phyloP scores from a whole-genome alignment of 2,797 vertebrate genomes.

The Rhinophrynus dorsalis region DNA sequence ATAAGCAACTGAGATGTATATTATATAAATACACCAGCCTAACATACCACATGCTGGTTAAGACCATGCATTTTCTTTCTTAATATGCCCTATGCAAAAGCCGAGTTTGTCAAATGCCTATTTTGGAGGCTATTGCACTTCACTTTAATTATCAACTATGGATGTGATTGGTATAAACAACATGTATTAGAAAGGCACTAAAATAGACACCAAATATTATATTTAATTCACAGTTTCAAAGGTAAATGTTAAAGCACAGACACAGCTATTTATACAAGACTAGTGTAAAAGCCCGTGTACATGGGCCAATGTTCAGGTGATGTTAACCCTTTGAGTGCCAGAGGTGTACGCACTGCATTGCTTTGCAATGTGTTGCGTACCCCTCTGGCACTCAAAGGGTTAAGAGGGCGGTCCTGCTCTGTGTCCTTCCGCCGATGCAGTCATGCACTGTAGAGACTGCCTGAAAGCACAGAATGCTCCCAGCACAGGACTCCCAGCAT shows the following conservation, averaged over 20 bases:
- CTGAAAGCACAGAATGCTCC: too few relatives aligned
- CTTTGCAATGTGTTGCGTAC: too few relatives aligned
- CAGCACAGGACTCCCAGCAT: too few relatives aligned
- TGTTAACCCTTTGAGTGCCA: too few relatives aligned
- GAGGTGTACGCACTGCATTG: too few relatives aligned
- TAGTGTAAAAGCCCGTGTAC: too few relatives aligned
- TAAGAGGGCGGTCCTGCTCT: too few relatives aligned
- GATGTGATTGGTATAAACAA: constrained; percentile 36
- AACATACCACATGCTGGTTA: constrained; percentile 30
- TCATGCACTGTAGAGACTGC: too few relatives aligned
- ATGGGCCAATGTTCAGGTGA: too few relatives aligned
- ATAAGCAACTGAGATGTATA: constrained; percentile 43
- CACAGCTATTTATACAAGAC: neutral
- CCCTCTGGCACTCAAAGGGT: too few relatives aligned
- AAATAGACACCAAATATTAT: neutral
- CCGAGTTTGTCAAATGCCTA: neutral
- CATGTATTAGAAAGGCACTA: constrained; percentile 15
- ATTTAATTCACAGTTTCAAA: neutral
- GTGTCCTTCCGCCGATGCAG: too few relatives aligned
- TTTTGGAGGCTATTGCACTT: neutral
- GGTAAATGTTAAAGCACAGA: neutral
- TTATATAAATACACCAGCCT: constrained; percentile 38
- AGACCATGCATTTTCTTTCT: constrained; percentile 17
- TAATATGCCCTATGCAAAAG: constrained; percentile 13
- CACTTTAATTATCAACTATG: constrained; percentile 28